Evolutionary conservation across 1,140 invertebrate species (phyloP).

Genomic region (Idris sp.): DNA sequence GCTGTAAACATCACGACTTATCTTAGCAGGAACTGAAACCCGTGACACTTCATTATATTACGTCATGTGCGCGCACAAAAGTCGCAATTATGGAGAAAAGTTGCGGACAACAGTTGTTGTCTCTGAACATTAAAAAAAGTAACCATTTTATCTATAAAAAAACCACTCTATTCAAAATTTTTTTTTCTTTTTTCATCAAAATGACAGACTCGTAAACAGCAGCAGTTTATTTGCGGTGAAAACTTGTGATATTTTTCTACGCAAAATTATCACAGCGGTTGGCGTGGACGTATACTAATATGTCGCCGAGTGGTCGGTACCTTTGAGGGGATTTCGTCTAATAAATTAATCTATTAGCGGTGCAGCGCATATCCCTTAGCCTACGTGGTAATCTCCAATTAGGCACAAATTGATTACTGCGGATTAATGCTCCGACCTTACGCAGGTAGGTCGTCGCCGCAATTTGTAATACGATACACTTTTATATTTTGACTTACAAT

Average conservation of each 20-base stretch:
- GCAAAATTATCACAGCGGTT: slow-evolving; percentile 71
- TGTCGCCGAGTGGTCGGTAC: slow-evolving; percentile 69
- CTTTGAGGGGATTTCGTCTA: slow-evolving; percentile 74
- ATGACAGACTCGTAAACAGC: slow-evolving; percentile 32
- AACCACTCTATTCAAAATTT: too few relatives aligned
- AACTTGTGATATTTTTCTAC: slow-evolving; percentile 48
- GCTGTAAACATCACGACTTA: slow-evolving; percentile 69
- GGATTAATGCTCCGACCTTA: slow-evolving; percentile 68
- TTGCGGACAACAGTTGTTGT: slow-evolving; percentile 18
- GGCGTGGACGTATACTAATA: slow-evolving; percentile 72
- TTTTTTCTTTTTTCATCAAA: too few relatives aligned
- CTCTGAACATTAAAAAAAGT: too few relatives aligned
- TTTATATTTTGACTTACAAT: slow-evolving; percentile 39
- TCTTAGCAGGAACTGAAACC: slow-evolving; percentile 66
- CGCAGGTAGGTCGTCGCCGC: slow-evolving; percentile 46
- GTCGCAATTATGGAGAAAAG: slow-evolving; percentile 44
- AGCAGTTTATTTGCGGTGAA: slow-evolving; percentile 42
- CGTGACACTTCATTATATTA: slow-evolving; percentile 53
- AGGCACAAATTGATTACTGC: slow-evolving; percentile 75
- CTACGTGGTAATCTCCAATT: slow-evolving; percentile 74
- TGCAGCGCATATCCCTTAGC: slow-evolving; percentile 53
- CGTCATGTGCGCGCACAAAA: slow-evolving; percentile 31
- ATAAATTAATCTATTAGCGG: slow-evolving; percentile 78
- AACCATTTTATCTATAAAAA: too few relatives aligned
- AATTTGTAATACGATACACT: slow-evolving; percentile 54